phyloP scores from a whole-genome alignment of 2,797 vertebrate species.

The Argya squamiceps region DNA sequence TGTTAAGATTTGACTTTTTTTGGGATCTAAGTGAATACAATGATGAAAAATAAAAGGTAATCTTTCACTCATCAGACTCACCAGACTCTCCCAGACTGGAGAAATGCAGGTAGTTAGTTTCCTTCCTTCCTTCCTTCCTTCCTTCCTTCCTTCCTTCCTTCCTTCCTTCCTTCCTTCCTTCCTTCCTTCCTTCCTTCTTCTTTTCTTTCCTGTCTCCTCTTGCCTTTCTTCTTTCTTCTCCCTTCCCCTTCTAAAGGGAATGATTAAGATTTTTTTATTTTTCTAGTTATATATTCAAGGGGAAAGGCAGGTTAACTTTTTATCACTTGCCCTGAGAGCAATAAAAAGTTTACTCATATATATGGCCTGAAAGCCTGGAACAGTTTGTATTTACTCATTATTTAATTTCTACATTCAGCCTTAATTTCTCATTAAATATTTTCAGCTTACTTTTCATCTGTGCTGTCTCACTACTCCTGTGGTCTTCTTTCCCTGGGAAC shows the following conservation, averaged over 20 bases:
- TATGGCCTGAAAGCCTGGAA: background rate
- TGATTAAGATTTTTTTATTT: background rate
- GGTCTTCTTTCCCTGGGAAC: background rate
- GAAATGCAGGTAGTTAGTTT: background rate
- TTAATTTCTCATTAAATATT: background rate
- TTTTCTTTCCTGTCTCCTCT: too few relatives aligned
- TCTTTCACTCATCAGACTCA: background rate
- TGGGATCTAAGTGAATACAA: background rate
- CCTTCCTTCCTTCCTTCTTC: fast-evolving
- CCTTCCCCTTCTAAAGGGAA: background rate
- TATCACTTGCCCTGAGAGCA: background rate
- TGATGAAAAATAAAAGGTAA: background rate
- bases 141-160: too few relatives aligned
- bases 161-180: too few relatives aligned
- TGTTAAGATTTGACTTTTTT: background rate
- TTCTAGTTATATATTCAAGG: background rate
- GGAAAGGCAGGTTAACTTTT: background rate
- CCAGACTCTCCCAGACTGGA: background rate
- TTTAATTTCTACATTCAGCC: background rate
- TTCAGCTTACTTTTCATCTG: background rate
- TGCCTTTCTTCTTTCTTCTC: too few relatives aligned
- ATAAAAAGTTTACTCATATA: background rate
- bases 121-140: too few relatives aligned
- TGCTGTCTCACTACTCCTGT: background rate
- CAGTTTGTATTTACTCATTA: background rate